Evolutionary conservation across 2,797 vertebrate genomes (phyloP).

Genomic region (Moxostoma hubbsi): DNA sequence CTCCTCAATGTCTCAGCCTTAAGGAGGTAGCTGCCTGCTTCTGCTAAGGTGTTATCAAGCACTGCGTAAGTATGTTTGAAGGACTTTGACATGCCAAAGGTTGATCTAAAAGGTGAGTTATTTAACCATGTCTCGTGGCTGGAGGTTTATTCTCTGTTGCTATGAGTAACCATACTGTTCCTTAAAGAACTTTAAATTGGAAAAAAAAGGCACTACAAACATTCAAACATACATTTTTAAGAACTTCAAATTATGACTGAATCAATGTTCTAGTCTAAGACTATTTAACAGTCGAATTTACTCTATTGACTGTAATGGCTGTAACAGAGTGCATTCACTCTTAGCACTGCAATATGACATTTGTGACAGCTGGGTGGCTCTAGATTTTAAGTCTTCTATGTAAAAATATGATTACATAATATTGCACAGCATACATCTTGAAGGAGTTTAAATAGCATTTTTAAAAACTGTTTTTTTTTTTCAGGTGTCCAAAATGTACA

Average conservation of each 20-base stretch:
- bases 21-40: slow-evolving; percentile 63
- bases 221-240: too few species aligned
- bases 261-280: too few species aligned
- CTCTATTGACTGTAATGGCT: not conserved
- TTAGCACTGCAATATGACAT: not conserved
- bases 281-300: not conserved
- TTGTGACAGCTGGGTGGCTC: not conserved
- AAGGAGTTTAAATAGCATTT: not conserved
- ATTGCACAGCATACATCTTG: not conserved
- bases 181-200: not conserved
- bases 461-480: too few species aligned
- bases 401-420: not conserved
- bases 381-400: not conserved
- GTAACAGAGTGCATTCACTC: not conserved
- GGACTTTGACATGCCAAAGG: slow-evolving; percentile 92
- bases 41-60: slow-evolving; percentile 68
- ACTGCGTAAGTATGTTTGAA: slow-evolving; percentile 70
- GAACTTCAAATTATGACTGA: too few species aligned
- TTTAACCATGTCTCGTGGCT: slow-evolving; percentile 80
- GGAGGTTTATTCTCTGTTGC: slow-evolving; percentile 28
- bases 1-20: slow-evolving; percentile 56
- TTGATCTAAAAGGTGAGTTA: slow-evolving; percentile 92
- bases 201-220: not conserved
- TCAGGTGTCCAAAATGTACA: not conserved
- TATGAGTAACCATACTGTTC: slow-evolving; percentile 25